Evolutionary conservation across 2,797 vertebrate genomes (phyloP).

Genomic region (Pelobates cultripes): DNA sequence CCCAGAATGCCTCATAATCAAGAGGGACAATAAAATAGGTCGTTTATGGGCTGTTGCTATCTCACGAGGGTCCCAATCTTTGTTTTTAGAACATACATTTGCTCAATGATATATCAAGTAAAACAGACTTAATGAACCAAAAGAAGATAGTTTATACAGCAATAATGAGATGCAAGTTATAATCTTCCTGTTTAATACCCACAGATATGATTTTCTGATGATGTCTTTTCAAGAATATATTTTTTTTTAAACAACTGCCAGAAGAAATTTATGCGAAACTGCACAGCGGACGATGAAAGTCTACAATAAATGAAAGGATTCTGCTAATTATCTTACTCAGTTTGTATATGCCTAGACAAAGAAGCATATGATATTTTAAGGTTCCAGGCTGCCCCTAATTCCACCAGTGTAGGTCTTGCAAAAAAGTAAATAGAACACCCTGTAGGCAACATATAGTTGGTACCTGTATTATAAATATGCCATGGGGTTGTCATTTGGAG

Average conservation of each 20-base stretch:
- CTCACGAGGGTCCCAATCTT: neutral
- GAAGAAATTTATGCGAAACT: conserved; percentile 16
- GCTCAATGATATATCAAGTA: conserved; percentile 38
- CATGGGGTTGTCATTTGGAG: neutral
- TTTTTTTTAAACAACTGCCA: conserved; percentile 4
- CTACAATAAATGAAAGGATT: conserved; percentile 10
- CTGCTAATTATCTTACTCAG: conserved; percentile 8
- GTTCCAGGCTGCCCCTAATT: neutral
- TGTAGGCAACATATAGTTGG: conserved; percentile 27
- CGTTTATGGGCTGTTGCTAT: conserved; percentile 2
- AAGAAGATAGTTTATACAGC: conserved; percentile 25
- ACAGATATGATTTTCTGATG: neutral
- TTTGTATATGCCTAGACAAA: conserved; percentile 3
- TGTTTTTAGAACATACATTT: conserved; percentile 21
- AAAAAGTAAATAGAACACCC: neutral
- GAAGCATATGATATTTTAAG: neutral
- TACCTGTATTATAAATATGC: conserved; percentile 5
- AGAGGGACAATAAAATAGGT: conserved; percentile 13
- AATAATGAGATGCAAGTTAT: conserved; percentile 32
- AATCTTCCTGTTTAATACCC: neutral
- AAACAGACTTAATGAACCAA: conserved; percentile 36
- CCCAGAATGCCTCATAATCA: conserved; percentile 31
- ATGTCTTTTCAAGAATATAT: too few species aligned
- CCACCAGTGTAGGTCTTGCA: neutral
- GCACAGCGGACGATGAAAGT: neutral